A percentile compares a stretch with the other conserved stretches of the same genome.
Conservation (phyloP, 2,888 invertebrate species). For the Campoplex capitator region DNA sequence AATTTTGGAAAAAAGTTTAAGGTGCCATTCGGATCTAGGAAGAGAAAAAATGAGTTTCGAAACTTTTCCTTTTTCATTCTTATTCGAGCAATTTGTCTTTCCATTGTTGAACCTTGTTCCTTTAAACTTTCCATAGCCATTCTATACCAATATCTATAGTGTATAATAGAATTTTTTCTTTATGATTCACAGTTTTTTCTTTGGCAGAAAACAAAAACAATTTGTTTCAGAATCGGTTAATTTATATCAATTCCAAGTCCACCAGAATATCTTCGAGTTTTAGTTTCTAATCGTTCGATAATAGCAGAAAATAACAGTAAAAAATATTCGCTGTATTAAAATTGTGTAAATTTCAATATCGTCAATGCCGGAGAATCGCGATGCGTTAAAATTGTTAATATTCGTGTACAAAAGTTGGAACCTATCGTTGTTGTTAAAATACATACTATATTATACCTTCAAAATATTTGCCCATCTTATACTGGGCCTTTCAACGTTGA, state of each 20-base stretch:
- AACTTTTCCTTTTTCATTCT: not conserved
- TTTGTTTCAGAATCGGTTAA: not conserved
- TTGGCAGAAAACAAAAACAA: not conserved
- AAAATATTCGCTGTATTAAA: not conserved
- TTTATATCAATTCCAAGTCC: not conserved
- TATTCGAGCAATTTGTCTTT: no score
- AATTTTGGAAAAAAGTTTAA: not conserved
- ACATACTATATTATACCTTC: not conserved
- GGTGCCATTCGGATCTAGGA: not conserved
- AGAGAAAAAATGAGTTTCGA: not conserved
- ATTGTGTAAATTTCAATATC: not conserved
- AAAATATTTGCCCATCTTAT: not conserved
- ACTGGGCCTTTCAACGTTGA: not conserved
- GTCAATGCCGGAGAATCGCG: slow-evolving; percentile 4
- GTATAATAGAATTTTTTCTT: not conserved
- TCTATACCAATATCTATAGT: no score
- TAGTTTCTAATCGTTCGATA: not conserved
- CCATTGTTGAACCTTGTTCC: no score
- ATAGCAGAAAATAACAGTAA: not conserved
- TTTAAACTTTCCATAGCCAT: no score
- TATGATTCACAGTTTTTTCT: not conserved
- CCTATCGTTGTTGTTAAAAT: slow-evolving; percentile 34
- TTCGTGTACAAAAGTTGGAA: slow-evolving; percentile 47
- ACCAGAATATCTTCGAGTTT: not conserved
- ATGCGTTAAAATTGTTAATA: slow-evolving; percentile 45